These are phyloP conservation scores for Eudemis profundana DNA, from an alignment of 2,888 invertebrate genomes.

Conservation along the genomic window DNA sequence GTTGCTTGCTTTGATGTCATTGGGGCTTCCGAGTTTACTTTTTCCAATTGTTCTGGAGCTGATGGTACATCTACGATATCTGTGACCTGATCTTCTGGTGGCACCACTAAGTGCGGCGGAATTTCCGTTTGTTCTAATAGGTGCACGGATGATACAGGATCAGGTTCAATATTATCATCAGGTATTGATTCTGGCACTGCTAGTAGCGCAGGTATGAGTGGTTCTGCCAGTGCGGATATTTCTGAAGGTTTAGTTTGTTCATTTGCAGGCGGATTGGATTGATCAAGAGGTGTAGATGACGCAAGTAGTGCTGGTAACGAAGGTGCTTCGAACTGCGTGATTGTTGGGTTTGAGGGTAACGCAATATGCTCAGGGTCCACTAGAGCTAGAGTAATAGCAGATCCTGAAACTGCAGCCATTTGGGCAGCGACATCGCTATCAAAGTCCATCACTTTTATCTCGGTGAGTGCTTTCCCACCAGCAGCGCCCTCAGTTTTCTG, in stretches of 20 bases:
- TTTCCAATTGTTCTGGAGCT: neutral
- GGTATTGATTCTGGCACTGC: neutral
- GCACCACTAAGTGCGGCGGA: neutral
- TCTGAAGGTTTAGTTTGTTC: too few species aligned
- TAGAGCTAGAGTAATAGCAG: neutral
- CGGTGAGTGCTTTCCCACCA: neutral
- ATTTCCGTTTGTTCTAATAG: neutral
- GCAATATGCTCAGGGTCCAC: too few species aligned
- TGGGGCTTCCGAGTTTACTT: neutral
- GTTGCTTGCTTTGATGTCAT: neutral
- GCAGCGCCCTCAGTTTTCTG: neutral
- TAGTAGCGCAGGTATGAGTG: neutral
- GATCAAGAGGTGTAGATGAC: too few species aligned
- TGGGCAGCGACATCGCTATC: neutral
- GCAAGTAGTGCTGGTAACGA: too few species aligned
- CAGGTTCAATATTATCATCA: neutral
- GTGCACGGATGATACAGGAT: neutral
- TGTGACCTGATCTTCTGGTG: conserved; percentile 1
- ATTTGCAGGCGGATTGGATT: too few species aligned
- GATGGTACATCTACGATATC: neutral
- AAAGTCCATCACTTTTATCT: neutral
- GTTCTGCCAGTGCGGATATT: neutral
- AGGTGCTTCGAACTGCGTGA: neutral
- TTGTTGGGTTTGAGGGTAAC: neutral
- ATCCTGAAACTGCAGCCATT: neutral